phyloP scores from a whole-genome alignment of 2,888 invertebrate genomes.

The Ennomos erosarius region DNA sequence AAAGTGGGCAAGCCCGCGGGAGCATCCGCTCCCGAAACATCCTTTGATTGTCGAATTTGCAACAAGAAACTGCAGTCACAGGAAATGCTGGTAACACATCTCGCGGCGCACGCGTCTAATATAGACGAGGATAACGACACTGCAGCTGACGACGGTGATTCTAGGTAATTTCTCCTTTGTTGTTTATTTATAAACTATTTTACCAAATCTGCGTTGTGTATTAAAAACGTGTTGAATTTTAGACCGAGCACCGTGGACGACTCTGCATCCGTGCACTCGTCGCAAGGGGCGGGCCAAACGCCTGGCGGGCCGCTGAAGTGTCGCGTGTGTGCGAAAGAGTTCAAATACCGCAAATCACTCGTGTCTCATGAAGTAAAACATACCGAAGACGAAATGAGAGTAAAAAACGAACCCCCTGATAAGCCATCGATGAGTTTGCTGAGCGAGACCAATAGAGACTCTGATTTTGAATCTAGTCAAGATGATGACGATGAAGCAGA shows the following conservation, averaged over 20 bases:
- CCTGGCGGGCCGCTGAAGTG: conserved; percentile 57
- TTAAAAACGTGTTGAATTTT: conserved; percentile 31
- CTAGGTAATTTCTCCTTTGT: conserved; percentile 52
- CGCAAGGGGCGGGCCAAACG: conserved; percentile 44
- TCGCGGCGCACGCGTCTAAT: conserved; percentile 74
- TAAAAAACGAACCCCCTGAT: conserved; percentile 65
- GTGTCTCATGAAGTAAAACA: conserved; percentile 57
- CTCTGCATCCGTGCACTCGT: conserved; percentile 59
- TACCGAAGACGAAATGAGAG: conserved; percentile 46
- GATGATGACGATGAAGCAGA: conserved; percentile 75
- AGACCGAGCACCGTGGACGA: conserved; percentile 66
- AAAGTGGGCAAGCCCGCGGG: conserved; percentile 24
- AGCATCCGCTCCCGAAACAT: conserved; percentile 30
- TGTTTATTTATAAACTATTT: no score
- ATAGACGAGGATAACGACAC: conserved; percentile 55
- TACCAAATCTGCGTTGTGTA: no score
- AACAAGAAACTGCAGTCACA: conserved; percentile 65
- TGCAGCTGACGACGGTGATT: conserved; percentile 55
- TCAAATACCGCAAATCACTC: conserved; percentile 72
- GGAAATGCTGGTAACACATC: conserved; percentile 68
- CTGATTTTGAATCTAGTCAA: conserved; percentile 71
- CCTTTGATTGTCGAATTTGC: conserved; percentile 72
- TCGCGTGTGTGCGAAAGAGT: conserved; percentile 67
- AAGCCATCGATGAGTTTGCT: conserved; percentile 47
- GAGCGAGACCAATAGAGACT: conserved; percentile 46